Evolutionary conservation across 2,113 vertebrate species (phyloP), one percentile per base, ranked within the genome.

Genomic region (Acanthisitta chloris): DNA sequence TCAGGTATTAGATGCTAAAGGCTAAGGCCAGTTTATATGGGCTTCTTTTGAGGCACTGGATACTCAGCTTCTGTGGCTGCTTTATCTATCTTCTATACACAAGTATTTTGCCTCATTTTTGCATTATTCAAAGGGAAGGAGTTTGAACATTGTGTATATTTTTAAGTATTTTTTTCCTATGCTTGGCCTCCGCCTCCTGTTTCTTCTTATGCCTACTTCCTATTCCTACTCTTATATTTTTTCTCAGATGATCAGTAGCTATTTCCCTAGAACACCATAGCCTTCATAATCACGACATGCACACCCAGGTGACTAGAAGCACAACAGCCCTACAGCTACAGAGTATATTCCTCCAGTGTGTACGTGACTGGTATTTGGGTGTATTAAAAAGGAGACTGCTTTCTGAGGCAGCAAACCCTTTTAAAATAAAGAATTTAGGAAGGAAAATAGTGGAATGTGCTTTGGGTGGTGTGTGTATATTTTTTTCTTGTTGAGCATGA

Each of bases 381-480:
- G 14, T 31, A 16, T 51, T 25, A 36, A 36, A 66, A 43, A 51
- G 43, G 14, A 16, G 24, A 1, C 23, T 85, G 52, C 17, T 17
- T 29, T 54, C 45, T 24, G 38, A 23, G 19, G 36, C 73, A 61
- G 59, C 33, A 74, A 78, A 43, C 16, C 4, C 25, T 64, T 71
- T 61, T 8, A 49, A 82, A 88, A 61, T 18, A 77, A 38, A 69
- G 23, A 17, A 4, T 67, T 66, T 6, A 49, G 45, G 45, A 49
- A 73, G 8, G 9, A 82, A 93, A 90, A 51, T 9, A 33, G 1
- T 28, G 34, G 46, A 36, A 20, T 6, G 51, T 51, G 29, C 33
- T 40, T 64, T 52, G 49, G 6, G 10, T 25, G 14, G 5, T 2
- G 0, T 2, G 2, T 14, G 29, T 16, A 2, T 54, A 2, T 11